These are phyloP conservation scores for Catharus minimus DNA, from an alignment of 2,113 vertebrate genomes.

Conservation along the genomic window DNA sequence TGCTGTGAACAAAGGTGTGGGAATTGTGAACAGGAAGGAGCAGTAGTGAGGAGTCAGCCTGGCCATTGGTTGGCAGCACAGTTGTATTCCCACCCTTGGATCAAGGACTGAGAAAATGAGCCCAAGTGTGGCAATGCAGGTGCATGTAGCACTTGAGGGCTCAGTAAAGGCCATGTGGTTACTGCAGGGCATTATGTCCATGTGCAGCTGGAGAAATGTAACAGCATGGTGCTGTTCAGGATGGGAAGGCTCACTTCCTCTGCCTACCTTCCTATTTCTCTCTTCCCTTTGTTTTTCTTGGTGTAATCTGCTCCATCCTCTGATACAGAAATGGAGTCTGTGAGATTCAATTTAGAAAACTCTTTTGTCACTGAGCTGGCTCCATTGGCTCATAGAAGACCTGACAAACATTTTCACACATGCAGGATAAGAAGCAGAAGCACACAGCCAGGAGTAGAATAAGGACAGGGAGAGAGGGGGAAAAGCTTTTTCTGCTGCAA, in stretches of 20 bases:
- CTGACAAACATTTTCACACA: background rate
- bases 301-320: background rate
- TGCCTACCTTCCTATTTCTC: background rate
- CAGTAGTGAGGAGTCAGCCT: background rate
- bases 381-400: background rate
- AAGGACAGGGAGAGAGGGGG: background rate
- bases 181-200: background rate
- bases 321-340: background rate
- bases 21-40: background rate
- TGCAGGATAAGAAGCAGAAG: background rate
- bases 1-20: background rate
- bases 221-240: background rate
- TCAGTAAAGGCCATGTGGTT: background rate
- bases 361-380: background rate
- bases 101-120: background rate
- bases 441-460: background rate
- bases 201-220: background rate
- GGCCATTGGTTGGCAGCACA: rapidly evolving
- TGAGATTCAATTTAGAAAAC: background rate
- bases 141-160: rapidly evolving
- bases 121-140: background rate
- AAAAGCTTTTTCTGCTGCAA: background rate
- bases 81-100: background rate
- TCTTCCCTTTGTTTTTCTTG: background rate
- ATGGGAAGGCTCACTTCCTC: background rate